phyloP scores from a whole-genome alignment of 2,113 vertebrate genomes.

The Furnarius figulus region DNA sequence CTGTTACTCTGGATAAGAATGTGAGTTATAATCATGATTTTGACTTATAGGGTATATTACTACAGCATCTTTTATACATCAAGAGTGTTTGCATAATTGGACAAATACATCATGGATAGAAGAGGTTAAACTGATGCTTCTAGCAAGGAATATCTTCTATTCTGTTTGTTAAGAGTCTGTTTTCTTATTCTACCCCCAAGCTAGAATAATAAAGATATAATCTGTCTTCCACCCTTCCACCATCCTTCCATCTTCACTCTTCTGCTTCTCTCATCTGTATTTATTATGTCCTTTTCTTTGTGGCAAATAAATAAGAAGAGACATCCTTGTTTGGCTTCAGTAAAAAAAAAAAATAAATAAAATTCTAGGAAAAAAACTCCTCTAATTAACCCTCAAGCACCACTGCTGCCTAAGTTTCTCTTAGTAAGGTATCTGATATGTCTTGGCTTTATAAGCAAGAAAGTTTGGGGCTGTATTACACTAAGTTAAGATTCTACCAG shows the following conservation, averaged over 20 bases:
- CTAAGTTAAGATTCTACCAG: background rate
- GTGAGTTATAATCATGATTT: background rate
- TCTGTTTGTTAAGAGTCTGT: background rate
- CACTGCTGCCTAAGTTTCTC: background rate
- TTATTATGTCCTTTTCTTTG: background rate
- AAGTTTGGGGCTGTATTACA: background rate
- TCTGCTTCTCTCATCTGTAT: background rate
- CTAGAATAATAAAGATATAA: background rate
- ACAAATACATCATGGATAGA: background rate
- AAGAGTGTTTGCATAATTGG: background rate
- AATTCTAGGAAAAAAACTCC: background rate
- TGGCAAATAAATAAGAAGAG: background rate
- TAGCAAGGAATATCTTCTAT: background rate
- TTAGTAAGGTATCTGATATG: too few relatives aligned
- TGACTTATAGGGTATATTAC: background rate
- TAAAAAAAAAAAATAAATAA: background rate
- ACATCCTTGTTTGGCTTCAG: background rate
- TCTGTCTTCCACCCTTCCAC: background rate
- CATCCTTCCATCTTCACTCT: background rate
- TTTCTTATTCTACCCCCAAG: background rate
- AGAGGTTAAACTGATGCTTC: background rate
- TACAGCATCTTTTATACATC: background rate
- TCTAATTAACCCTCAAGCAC: background rate
- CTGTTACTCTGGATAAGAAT: background rate
- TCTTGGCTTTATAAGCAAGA: background rate